These are phyloP conservation scores for Malurus leucopterus DNA, from an alignment of 2,797 vertebrate species.

Conservation along the genomic window DNA sequence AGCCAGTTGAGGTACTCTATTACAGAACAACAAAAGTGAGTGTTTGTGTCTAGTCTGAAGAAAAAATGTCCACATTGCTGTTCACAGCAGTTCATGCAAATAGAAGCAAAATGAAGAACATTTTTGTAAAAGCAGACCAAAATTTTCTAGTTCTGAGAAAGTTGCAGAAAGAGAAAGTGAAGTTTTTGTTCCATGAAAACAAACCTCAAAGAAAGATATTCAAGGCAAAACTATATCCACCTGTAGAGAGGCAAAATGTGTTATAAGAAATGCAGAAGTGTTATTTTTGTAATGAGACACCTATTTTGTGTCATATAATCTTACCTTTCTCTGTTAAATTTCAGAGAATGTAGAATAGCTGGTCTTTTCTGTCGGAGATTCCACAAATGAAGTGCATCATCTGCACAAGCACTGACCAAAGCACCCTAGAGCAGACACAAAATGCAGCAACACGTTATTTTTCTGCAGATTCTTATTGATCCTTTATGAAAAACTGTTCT, in stretches of 20 bases:
- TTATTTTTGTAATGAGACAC: background rate
- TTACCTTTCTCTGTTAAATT: conserved; percentile 97
- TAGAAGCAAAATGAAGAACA: background rate
- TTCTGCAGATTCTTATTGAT: background rate
- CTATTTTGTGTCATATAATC: background rate
- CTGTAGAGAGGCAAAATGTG: background rate
- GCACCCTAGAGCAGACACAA: conserved; percentile 83
- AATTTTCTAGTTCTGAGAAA: background rate
- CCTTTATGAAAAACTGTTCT: background rate
- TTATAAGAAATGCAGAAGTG: background rate
- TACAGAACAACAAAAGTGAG: background rate
- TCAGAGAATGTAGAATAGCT: conserved; percentile 95
- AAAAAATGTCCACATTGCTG: background rate
- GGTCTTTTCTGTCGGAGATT: conserved; percentile 94
- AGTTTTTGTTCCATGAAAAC: background rate
- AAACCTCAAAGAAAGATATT: background rate
- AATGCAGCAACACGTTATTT: background rate
- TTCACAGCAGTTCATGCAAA: background rate
- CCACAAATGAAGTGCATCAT: conserved; percentile 96
- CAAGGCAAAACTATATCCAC: background rate
- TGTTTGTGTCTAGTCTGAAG: background rate
- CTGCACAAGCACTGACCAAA: conserved; percentile 92
- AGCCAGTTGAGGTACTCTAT: background rate
- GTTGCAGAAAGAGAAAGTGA: background rate
- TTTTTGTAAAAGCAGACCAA: background rate